phyloP scores from a whole-genome alignment of 1,140 invertebrate species.

The Battus philenor region DNA sequence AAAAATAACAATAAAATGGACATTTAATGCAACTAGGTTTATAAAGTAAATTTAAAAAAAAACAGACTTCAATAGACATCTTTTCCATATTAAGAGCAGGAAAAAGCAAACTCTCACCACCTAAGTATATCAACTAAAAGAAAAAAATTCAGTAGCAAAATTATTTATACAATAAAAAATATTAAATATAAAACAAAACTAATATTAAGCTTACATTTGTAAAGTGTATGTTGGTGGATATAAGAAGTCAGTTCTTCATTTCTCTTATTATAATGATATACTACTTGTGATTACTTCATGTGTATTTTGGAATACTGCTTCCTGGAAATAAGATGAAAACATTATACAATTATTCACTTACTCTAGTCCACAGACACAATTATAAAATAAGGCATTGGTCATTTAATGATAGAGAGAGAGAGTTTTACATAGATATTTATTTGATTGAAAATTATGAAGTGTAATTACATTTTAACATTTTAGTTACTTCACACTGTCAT shows the following conservation, averaged over 20 bases:
- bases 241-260: slow-evolving; percentile 60
- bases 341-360: slow-evolving; percentile 21
- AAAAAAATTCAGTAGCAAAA: slow-evolving; percentile 36
- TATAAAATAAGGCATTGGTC: slow-evolving; percentile 18
- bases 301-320: slow-evolving; percentile 73
- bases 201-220: slow-evolving; percentile 60
- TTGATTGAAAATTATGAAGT: slow-evolving; percentile 57
- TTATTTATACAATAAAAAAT: slow-evolving; percentile 26
- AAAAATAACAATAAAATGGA: too few species aligned
- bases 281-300: slow-evolving; percentile 67
- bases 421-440: slow-evolving; percentile 66
- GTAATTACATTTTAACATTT: slow-evolving; percentile 64
- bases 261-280: slow-evolving; percentile 66
- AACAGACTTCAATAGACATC: too few species aligned
- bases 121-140: background rate
- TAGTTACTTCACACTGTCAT: slow-evolving; percentile 52
- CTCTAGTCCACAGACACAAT: slow-evolving; percentile 5
- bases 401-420: slow-evolving; percentile 48
- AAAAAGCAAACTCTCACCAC: too few species aligned
- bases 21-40: too few species aligned
- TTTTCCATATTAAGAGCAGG: too few species aligned
- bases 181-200: slow-evolving; percentile 43
- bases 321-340: slow-evolving; percentile 62
- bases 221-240: slow-evolving; percentile 50
- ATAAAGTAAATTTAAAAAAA: too few species aligned